These are phyloP conservation scores for Plecturocebus donacophilus DNA, from an alignment of 2,113 vertebrate species.

Conservation along the genomic window DNA sequence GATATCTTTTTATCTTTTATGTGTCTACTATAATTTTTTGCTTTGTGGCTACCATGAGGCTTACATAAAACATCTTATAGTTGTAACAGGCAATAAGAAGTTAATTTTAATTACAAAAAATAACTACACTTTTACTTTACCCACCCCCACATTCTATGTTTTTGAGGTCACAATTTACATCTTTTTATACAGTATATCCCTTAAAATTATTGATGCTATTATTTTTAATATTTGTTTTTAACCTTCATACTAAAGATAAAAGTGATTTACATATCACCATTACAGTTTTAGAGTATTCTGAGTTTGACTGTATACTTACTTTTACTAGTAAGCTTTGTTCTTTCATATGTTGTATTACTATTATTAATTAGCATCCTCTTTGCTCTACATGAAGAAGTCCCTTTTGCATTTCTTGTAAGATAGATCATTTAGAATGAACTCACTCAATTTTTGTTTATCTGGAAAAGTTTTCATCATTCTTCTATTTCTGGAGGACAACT, in stretches of 20 bases:
- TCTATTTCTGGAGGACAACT: neutral
- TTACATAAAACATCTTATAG: neutral
- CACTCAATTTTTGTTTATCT: neutral
- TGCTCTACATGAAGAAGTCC: neutral
- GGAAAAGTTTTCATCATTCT: neutral
- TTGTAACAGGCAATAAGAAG: neutral
- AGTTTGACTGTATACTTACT: neutral
- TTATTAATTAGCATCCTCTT: neutral
- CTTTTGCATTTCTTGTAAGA: neutral
- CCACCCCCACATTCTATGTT: neutral
- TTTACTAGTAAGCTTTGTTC: neutral
- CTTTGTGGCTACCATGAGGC: neutral
- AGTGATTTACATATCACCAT: neutral
- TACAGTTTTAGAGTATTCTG: neutral
- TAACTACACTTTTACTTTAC: neutral
- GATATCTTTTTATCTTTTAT: neutral
- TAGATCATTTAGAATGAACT: neutral
- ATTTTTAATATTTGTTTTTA: neutral
- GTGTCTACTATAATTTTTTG: neutral
- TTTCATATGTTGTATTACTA: neutral
- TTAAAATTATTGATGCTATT: neutral
- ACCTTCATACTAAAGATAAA: neutral
- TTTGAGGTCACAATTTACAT: neutral
- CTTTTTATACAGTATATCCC: neutral
- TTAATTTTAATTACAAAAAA: neutral